Conservation (phyloP, 2,888 invertebrate genomes). For the Clitarchus hookeri region DNA sequence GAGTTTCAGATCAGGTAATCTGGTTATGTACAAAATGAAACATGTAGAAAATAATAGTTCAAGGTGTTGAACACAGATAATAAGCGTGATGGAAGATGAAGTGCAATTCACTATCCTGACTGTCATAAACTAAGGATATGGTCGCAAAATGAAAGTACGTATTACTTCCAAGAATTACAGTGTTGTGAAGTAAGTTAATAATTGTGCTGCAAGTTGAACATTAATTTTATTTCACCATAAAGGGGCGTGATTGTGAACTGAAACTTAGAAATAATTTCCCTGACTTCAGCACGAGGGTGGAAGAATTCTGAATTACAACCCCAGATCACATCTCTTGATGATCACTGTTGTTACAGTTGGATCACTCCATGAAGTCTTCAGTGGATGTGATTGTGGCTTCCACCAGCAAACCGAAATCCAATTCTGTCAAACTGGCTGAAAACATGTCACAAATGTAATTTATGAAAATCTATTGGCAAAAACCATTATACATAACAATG, state of each 20-base stretch:
- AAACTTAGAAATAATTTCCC: not conserved
- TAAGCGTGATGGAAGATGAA: too few relatives aligned
- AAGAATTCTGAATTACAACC: not conserved
- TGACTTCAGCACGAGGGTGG: not conserved
- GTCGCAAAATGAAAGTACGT: too few relatives aligned
- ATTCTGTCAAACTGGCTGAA: slow-evolving; percentile 76
- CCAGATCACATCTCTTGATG: not conserved
- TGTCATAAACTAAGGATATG: too few relatives aligned
- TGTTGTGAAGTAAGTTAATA: not conserved
- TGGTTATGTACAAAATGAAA: too few relatives aligned
- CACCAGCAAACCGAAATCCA: slow-evolving; percentile 83
- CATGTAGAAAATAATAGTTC: too few relatives aligned
- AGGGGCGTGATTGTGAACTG: not conserved
- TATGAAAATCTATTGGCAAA: too few relatives aligned
- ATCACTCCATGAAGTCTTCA: slow-evolving; percentile 55
- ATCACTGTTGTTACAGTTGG: not conserved
- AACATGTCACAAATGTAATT: slow-evolving; percentile 36
- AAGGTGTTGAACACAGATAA: too few relatives aligned
- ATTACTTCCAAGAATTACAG: too few relatives aligned
- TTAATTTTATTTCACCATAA: not conserved
- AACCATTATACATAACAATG: too few relatives aligned
- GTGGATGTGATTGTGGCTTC: slow-evolving; percentile 77
- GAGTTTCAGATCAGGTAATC: too few relatives aligned
- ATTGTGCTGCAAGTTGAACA: not conserved
- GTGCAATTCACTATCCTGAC: too few relatives aligned